These are phyloP conservation scores for Lucifuga dentata DNA, from an alignment of 2,113 vertebrate species.

Conservation along the genomic window DNA sequence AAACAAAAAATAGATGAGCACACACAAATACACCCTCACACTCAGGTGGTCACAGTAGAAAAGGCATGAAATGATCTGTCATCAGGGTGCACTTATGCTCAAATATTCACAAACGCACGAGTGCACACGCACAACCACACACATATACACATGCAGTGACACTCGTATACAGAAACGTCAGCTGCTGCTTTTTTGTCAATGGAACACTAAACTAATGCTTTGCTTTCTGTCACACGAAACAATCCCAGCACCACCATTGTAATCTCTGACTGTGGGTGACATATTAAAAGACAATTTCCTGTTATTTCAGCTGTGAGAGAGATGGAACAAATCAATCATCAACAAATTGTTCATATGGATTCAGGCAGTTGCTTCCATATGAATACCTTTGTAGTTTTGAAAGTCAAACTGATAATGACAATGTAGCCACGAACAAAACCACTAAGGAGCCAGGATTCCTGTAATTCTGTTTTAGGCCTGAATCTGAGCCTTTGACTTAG, in stretches of 20 bases:
- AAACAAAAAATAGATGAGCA: slow-evolving; percentile 67
- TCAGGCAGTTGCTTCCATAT: background rate
- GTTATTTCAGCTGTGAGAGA: slow-evolving; percentile 43
- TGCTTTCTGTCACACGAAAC: slow-evolving; percentile 55
- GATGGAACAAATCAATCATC: slow-evolving; percentile 70
- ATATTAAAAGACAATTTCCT: slow-evolving; percentile 81
- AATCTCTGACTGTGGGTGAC: slow-evolving; percentile 47
- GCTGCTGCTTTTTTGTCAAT: slow-evolving; percentile 41
- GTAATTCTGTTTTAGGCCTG: background rate
- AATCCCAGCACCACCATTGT: slow-evolving; percentile 43
- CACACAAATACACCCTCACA: slow-evolving; percentile 25
- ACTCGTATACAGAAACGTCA: slow-evolving; percentile 8
- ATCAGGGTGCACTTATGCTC: slow-evolving; percentile 75
- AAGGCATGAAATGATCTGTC: slow-evolving; percentile 81
- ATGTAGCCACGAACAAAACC: background rate
- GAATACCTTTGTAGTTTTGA: slow-evolving; percentile 4
- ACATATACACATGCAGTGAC: background rate
- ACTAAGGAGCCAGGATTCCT: background rate
- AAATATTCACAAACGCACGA: slow-evolving; percentile 27
- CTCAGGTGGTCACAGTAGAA: slow-evolving; percentile 67
- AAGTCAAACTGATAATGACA: background rate
- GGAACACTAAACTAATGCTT: slow-evolving; percentile 59
- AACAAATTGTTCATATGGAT: slow-evolving; percentile 50
- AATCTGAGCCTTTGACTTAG: background rate
- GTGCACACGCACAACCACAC: slow-evolving; percentile 2